Evolutionary conservation across 2,113 vertebrate genomes (phyloP).

Genomic region (Choloepus hoffmanni): DNA sequence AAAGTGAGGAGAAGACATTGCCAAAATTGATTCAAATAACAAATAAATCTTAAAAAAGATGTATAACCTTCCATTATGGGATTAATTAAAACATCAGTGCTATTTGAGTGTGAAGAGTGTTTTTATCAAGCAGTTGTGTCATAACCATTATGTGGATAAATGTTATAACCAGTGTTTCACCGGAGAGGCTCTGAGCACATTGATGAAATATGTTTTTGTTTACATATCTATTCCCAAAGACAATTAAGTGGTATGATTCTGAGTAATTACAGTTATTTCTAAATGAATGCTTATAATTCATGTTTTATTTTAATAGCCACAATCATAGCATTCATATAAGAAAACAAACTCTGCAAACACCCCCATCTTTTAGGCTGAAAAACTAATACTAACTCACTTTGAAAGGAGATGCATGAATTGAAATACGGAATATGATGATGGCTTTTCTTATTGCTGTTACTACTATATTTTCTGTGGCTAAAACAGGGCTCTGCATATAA

Average conservation of each 20-base stretch:
- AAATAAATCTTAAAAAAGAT: not conserved
- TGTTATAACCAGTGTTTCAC: not conserved
- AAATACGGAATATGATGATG: not conserved
- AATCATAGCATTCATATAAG: not conserved
- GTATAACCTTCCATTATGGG: not conserved
- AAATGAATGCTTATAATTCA: not conserved
- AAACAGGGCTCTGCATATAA: not conserved
- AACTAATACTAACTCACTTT: too few relatives aligned
- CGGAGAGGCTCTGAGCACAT: not conserved
- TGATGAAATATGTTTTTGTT: not conserved
- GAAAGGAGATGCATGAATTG: not conserved
- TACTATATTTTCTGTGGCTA: not conserved
- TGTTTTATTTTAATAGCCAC: not conserved
- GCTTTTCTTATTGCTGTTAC: too few relatives aligned
- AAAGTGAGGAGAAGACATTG: not conserved
- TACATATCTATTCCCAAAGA: not conserved
- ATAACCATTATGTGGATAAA: not conserved
- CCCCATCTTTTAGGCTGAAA: not conserved
- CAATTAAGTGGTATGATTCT: not conserved
- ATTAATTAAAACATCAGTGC: not conserved
- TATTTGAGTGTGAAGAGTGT: not conserved
- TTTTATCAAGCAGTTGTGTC: not conserved
- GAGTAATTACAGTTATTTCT: not conserved
- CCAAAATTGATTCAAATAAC: not conserved
- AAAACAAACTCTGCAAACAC: not conserved